These are phyloP conservation scores for Drosophila pachea DNA, from an alignment of 1,140 invertebrate species.

Conservation along the genomic window DNA sequence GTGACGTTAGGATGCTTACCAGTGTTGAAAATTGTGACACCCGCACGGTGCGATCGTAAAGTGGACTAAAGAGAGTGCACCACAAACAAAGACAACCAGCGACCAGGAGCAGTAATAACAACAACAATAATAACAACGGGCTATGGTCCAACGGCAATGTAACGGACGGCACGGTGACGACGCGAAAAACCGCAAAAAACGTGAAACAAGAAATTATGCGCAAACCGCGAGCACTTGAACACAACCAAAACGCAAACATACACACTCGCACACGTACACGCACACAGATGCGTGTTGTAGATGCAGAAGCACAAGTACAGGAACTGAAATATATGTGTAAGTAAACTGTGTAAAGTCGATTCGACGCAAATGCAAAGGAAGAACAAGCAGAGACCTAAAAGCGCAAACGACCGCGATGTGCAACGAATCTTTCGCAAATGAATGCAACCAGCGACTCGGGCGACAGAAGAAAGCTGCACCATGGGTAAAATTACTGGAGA, in stretches of 20 bases:
- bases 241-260: slow-evolving; percentile 7
- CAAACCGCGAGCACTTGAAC: slow-evolving; percentile 21
- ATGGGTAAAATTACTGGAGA: slow-evolving; percentile 2
- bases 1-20: slow-evolving; percentile 52
- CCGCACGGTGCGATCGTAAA: slow-evolving; percentile 35
- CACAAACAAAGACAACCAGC: slow-evolving; percentile 35
- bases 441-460: slow-evolving; percentile 56
- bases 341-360: slow-evolving; percentile 18
- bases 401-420: slow-evolving; percentile 57
- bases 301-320: slow-evolving; percentile 24
- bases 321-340: slow-evolving; percentile 3
- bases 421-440: slow-evolving; percentile 71
- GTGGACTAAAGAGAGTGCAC: slow-evolving; percentile 9
- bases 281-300: slow-evolving; percentile 21
- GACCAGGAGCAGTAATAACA: neutral
- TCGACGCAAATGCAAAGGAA: slow-evolving; percentile 34
- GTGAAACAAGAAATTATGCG: slow-evolving; percentile 43
- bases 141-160: slow-evolving; percentile 45
- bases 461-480: slow-evolving; percentile 64
- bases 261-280: slow-evolving; percentile 7
- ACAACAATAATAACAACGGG: slow-evolving; percentile 26
- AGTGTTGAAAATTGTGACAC: slow-evolving; percentile 50
- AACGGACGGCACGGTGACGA: slow-evolving; percentile 39
- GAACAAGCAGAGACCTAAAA: slow-evolving; percentile 38
- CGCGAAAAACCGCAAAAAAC: slow-evolving; percentile 44